phyloP scores from a whole-genome alignment of 2,113 vertebrate genomes.

The Lethenteron reissneri region DNA sequence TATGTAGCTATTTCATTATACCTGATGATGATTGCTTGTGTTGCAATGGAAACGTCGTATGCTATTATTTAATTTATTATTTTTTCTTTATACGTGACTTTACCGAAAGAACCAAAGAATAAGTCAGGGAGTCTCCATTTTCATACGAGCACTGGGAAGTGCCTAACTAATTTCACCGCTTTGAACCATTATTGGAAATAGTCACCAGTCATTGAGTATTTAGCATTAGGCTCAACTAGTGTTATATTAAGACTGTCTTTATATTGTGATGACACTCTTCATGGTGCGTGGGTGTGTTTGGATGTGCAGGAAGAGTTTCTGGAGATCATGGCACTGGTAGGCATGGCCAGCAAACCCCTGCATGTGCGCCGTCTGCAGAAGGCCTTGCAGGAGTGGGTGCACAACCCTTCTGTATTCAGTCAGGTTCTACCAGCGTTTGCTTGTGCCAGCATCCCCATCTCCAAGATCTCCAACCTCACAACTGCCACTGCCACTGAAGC shows the following conservation, averaged over 20 bases:
- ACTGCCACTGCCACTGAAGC: no score
- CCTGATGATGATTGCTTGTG: no score
- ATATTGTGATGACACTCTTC: neutral
- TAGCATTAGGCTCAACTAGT: neutral
- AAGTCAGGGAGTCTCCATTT: neutral
- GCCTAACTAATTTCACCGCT: neutral
- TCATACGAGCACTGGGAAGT: neutral
- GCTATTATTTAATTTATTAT: no score
- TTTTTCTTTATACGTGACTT: no score
- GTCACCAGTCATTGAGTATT: neutral
- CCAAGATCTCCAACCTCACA: neutral
- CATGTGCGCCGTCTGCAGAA: conserved; percentile 8
- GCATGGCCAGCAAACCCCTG: conserved; percentile 10
- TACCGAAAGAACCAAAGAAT: no score
- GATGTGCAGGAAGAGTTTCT: conserved; percentile 10
- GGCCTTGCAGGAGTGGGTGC: conserved; percentile 9
- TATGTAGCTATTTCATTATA: no score
- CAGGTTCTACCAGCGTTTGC: conserved; percentile 8
- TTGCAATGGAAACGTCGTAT: no score
- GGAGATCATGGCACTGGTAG: conserved; percentile 10
- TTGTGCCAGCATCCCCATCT: conserved; percentile 9
- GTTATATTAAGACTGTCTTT: neutral
- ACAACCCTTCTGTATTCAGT: conserved; percentile 7
- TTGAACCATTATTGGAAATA: neutral
- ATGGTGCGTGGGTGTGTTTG: neutral